Conservation (phyloP, 1,140 invertebrate genomes). For the Drosophila watanabei region DNA sequence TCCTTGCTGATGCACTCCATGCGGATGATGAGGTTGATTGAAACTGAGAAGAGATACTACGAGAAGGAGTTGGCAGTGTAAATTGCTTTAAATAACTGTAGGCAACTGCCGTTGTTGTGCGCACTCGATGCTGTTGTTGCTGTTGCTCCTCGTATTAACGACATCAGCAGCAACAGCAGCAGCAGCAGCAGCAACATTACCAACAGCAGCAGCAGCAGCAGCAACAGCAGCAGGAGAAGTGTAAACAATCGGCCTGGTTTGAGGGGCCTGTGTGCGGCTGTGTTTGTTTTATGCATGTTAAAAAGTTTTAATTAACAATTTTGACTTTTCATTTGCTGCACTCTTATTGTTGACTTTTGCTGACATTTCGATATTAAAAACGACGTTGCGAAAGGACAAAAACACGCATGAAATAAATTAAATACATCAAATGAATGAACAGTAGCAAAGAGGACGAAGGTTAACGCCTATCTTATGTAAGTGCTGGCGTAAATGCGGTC, state of each 20-base stretch:
- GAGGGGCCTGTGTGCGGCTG: conserved; percentile 27
- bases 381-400: conserved; percentile 23
- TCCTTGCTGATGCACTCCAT: conserved; percentile 12
- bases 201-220: conserved; percentile 2
- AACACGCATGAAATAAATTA: conserved; percentile 34
- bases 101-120: conserved; percentile 20
- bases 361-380: conserved; percentile 67
- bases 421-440: conserved; percentile 7
- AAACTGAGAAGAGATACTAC: conserved; percentile 13
- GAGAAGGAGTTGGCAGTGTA: conserved; percentile 59
- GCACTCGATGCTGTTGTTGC: conserved; percentile 11
- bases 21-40: conserved; percentile 47
- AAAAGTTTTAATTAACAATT: conserved; percentile 84
- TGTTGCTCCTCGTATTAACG: conserved; percentile 48
- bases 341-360: conserved; percentile 76
- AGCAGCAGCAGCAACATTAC: background rate
- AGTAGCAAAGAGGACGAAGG: conserved; percentile 3
- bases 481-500: conserved; percentile 18
- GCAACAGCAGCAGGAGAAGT: conserved; percentile 6
- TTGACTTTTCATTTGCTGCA: conserved; percentile 73
- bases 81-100: conserved; percentile 66
- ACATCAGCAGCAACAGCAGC: conserved; percentile 21
- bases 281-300: conserved; percentile 80
- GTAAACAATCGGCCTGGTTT: conserved; percentile 47
- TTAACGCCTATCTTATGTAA: conserved; percentile 51